Percentiles rank a stretch among this genome's conserved stretches.
These are phyloP conservation scores for Athalia rosae DNA, from an alignment of 2,888 invertebrate species.

Conservation along the genomic window DNA sequence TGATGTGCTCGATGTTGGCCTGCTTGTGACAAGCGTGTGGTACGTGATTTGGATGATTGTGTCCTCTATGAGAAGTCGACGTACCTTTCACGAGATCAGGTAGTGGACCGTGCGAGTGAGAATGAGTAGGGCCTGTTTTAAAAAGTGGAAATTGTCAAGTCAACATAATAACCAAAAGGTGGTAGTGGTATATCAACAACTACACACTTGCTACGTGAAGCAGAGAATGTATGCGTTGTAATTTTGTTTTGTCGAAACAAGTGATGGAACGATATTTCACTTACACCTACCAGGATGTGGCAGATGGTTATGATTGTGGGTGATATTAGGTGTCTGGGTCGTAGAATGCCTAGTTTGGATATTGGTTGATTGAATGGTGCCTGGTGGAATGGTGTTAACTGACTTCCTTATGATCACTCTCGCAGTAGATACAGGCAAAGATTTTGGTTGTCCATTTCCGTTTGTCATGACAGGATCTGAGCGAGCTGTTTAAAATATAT, in stretches of 20 bases:
- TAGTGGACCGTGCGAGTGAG: conserved; percentile 63
- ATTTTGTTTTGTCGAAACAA: conserved; percentile 29
- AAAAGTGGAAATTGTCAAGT: background rate
- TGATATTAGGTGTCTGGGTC: conserved; percentile 66
- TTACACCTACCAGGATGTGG: conserved; percentile 63
- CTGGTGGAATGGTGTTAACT: conserved; percentile 50
- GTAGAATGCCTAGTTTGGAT: conserved; percentile 70
- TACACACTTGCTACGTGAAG: background rate
- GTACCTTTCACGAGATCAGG: conserved; percentile 61
- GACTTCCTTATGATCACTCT: conserved; percentile 51
- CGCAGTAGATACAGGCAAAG: conserved; percentile 46
- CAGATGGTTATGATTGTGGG: conserved; percentile 61
- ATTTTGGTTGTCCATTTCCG: conserved; percentile 52
- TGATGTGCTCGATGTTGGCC: conserved; percentile 69
- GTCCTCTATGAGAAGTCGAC: conserved; percentile 60
- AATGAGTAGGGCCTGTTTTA: conserved; percentile 61
- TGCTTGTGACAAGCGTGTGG: conserved; percentile 68
- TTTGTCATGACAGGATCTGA: conserved; percentile 52
- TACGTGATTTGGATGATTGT: conserved; percentile 64
- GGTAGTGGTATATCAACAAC: conserved; percentile 2
- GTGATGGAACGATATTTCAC: conserved; percentile 48
- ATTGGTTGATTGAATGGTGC: conserved; percentile 58
- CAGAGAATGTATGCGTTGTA: too few relatives aligned
- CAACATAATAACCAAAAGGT: conserved; percentile 26
- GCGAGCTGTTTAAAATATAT: conserved; percentile 45